Percentiles rank a stretch among this genome's conserved stretches.
Evolutionary conservation across 2,888 invertebrate species (phyloP).

Genomic region (Rhogogaster chlorosoma): DNA sequence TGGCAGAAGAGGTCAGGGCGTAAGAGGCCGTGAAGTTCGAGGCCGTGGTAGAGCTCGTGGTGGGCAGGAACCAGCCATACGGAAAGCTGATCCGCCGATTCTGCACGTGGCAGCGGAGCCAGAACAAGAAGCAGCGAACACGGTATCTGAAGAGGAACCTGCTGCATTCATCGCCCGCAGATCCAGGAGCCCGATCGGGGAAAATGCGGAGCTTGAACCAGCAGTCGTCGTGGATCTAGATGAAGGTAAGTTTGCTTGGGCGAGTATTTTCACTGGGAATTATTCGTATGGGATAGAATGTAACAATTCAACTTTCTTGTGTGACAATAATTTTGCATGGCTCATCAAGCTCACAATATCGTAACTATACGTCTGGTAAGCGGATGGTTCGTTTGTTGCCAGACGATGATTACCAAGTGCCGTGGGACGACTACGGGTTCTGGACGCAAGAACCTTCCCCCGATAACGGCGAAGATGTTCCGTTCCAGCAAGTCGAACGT

Average conservation of each 20-base stretch:
- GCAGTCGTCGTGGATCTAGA: not conserved
- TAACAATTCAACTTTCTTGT: too few species aligned
- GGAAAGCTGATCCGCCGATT: not conserved
- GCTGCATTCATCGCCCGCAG: not conserved
- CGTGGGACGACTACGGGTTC: not conserved
- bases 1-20: not conserved
- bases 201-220: not conserved
- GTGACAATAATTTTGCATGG: not conserved
- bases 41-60: not conserved
- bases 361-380: slow-evolving; percentile 11
- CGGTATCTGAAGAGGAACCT: not conserved
- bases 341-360: not conserved
- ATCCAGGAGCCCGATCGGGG: not conserved
- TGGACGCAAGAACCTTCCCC: not conserved
- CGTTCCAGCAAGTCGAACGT: not conserved
- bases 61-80: not conserved
- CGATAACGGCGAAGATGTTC: not conserved
- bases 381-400: not conserved
- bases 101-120: not conserved
- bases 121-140: not conserved
- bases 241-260: not conserved
- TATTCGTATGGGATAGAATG: not conserved
- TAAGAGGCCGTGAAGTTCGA: slow-evolving; percentile 6
- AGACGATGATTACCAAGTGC: slow-evolving; percentile 8
- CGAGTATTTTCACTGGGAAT: not conserved